Percentiles rank a stretch among this genome's conserved stretches.
phyloP scores from a whole-genome alignment of 2,113 vertebrate species.

The Alouatta palliata region DNA sequence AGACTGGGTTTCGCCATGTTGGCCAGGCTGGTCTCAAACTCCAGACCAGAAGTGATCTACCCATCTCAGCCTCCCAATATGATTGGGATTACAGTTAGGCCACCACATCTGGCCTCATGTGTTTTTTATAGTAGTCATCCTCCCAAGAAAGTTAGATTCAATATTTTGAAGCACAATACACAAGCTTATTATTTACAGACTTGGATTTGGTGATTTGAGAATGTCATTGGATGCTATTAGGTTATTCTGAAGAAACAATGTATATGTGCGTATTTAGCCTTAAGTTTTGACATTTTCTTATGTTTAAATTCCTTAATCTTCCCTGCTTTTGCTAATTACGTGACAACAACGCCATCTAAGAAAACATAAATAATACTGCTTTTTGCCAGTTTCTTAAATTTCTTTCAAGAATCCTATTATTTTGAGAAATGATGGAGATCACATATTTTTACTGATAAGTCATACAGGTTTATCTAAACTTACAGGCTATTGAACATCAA shows the following conservation, averaged over 20 bases:
- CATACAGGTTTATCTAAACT: constrained; percentile 55
- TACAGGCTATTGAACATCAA: not conserved
- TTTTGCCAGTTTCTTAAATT: not conserved
- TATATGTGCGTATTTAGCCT: not conserved
- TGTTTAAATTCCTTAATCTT: not conserved
- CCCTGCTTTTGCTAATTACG: not conserved
- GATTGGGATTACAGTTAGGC: too few relatives aligned
- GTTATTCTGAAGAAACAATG: not conserved
- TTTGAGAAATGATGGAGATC: constrained; percentile 25
- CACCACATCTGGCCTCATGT: not conserved
- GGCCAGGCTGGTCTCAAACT: too few relatives aligned
- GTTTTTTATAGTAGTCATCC: not conserved
- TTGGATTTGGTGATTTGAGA: not conserved
- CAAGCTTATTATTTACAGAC: not conserved
- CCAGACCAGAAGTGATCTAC: too few relatives aligned
- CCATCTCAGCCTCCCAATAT: too few relatives aligned
- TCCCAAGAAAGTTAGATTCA: not conserved
- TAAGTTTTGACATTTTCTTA: not conserved
- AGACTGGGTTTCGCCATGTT: too few relatives aligned
- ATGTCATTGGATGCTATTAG: not conserved
- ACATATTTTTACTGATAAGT: constrained; percentile 35
- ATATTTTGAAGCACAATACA: not conserved
- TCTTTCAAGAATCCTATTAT: constrained; percentile 15
- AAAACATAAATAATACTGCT: not conserved
- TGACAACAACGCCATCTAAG: not conserved